These are phyloP conservation scores for Thalpophila matura DNA, from an alignment of 2,888 invertebrate genomes.

Conservation along the genomic window DNA sequence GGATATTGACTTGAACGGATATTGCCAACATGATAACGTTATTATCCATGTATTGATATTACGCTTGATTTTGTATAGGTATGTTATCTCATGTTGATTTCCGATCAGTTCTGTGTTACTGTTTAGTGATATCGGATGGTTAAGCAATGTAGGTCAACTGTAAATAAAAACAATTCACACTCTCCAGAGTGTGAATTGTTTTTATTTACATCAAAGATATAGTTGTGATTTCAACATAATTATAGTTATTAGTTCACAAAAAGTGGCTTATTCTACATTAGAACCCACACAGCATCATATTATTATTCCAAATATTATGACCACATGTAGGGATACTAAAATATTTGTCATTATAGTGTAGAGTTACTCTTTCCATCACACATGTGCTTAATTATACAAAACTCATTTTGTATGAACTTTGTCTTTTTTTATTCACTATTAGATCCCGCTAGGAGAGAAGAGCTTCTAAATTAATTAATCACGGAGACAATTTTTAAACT, in stretches of 20 bases:
- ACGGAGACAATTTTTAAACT: slow-evolving; percentile 38
- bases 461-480: slow-evolving; percentile 49
- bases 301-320: slow-evolving; percentile 4
- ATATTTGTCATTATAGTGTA: slow-evolving; percentile 45
- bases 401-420: slow-evolving; percentile 12
- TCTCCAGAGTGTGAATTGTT: slow-evolving; percentile 21
- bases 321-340: slow-evolving; percentile 35
- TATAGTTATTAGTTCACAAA: neutral
- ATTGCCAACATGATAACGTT: slow-evolving; percentile 54
- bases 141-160: slow-evolving; percentile 38
- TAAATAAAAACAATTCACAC: too few species aligned
- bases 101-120: slow-evolving; percentile 42
- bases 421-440: slow-evolving; percentile 32
- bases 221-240: neutral
- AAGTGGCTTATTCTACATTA: neutral
- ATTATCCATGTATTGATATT: slow-evolving; percentile 52
- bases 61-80: slow-evolving; percentile 51
- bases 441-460: slow-evolving; percentile 42
- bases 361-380: slow-evolving; percentile 38
- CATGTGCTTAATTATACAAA: slow-evolving; percentile 47
- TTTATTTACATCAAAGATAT: slow-evolving; percentile 15
- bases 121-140: slow-evolving; percentile 26
- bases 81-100: slow-evolving; percentile 51
- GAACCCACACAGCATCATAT: neutral
- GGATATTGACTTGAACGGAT: slow-evolving; percentile 53